These are phyloP conservation scores for Progne subis DNA, from an alignment of 2,113 vertebrate species.

Conservation along the genomic window DNA sequence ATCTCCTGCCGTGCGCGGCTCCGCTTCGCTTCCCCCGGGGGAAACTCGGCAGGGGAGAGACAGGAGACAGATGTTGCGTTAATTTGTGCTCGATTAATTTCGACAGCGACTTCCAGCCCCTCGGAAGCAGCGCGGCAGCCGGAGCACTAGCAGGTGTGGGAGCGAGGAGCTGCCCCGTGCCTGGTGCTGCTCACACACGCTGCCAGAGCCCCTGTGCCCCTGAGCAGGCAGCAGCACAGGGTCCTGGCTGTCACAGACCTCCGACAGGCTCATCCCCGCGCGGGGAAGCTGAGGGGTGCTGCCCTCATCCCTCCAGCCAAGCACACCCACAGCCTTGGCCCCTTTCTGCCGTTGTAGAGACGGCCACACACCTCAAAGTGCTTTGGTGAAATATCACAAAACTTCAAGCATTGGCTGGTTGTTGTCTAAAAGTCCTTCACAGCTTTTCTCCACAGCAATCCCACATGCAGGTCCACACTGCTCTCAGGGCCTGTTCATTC, in stretches of 20 bases:
- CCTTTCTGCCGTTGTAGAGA: not conserved
- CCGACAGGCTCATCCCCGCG: fast-evolving
- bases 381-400: not conserved
- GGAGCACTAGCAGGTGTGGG: fast-evolving
- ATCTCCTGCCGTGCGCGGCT: fast-evolving
- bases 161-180: fast-evolving
- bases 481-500: not conserved
- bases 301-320: not conserved
- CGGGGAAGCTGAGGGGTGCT: not conserved
- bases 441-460: not conserved
- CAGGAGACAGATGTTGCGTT: conserved; percentile 44
- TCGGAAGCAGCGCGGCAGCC: not conserved
- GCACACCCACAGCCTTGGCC: not conserved
- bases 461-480: not conserved
- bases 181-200: not conserved
- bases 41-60: not conserved
- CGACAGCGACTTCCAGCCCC: not conserved
- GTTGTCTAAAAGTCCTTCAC: not conserved
- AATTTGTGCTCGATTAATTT: conserved; percentile 49
- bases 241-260: not conserved
- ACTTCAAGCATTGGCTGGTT: not conserved
- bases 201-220: not conserved
- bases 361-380: not conserved
- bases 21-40: not conserved
- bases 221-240: fast-evolving